A percentile compares a stretch with the other conserved stretches of the same genome.
phyloP scores from a whole-genome alignment of 2,888 invertebrate species.

The Drosophila peninsularis region DNA sequence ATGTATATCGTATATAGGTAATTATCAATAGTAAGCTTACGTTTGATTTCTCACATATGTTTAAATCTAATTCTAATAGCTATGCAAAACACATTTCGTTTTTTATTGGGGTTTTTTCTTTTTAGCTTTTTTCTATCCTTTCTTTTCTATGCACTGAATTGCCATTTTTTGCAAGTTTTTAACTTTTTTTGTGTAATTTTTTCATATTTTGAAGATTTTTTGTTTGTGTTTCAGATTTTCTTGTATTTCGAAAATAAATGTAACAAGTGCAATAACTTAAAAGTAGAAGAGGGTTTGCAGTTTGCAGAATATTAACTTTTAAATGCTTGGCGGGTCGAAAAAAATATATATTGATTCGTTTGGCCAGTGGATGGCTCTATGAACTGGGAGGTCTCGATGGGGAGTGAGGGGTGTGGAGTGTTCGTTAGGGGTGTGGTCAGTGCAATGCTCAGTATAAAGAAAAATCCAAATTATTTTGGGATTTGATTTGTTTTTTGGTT shows the following conservation, averaged over 20 bases:
- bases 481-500: background rate
- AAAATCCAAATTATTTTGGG: conserved; percentile 4
- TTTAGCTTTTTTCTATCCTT: conserved; percentile 14
- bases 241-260: conserved; percentile 63
- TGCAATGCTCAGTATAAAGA: conserved; percentile 34
- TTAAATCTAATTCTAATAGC: conserved; percentile 68
- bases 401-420: background rate
- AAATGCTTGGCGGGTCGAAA: conserved; percentile 66
- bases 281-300: conserved; percentile 23
- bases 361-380: conserved; percentile 31
- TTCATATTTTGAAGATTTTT: conserved; percentile 17
- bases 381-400: conserved; percentile 8
- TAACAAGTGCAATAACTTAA: conserved; percentile 71
- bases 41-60: conserved; percentile 75
- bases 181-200: conserved; percentile 47
- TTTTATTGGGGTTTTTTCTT: conserved; percentile 46
- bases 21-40: conserved; percentile 75
- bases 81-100: conserved; percentile 73
- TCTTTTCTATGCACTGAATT: conserved; percentile 47
- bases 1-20: conserved; percentile 72
- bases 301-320: conserved; percentile 45
- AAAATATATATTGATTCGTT: conserved; percentile 22
- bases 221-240: conserved; percentile 32
- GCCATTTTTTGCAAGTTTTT: conserved; percentile 65
- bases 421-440: conserved; percentile 23